Conservation (phyloP, 2,797 vertebrate genomes). For the Pogonophryne albipinna region DNA sequence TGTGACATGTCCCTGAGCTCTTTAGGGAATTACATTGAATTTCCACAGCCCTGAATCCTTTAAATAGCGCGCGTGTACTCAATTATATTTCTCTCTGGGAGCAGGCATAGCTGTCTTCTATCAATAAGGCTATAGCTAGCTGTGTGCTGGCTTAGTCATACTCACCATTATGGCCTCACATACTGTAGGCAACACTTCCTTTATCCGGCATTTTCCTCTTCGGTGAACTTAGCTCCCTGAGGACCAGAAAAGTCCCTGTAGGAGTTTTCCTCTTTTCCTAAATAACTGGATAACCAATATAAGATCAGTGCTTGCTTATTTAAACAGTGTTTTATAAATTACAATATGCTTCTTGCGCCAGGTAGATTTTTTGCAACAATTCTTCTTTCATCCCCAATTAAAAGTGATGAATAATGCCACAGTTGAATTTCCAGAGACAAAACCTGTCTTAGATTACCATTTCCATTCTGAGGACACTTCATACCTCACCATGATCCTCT, state of each 20-base stretch:
- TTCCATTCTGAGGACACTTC: slow-evolving; percentile 67
- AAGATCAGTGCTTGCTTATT: slow-evolving; percentile 35
- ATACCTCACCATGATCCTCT: slow-evolving; percentile 65
- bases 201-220: slow-evolving; percentile 57
- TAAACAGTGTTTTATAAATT: slow-evolving; percentile 8
- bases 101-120: slow-evolving; percentile 52
- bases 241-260: slow-evolving; percentile 48
- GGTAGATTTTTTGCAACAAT: slow-evolving; percentile 32
- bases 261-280: slow-evolving; percentile 41
- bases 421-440: slow-evolving; percentile 57
- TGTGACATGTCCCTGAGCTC: slow-evolving; percentile 70
- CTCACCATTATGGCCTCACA: slow-evolving; percentile 51
- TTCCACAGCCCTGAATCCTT: slow-evolving; percentile 70
- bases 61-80: slow-evolving; percentile 72
- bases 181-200: slow-evolving; percentile 50
- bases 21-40: slow-evolving; percentile 70
- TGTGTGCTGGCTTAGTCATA: slow-evolving; percentile 45
- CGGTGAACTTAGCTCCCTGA: slow-evolving; percentile 47
- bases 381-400: slow-evolving; percentile 52
- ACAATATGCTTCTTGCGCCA: neutral
- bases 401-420: slow-evolving; percentile 51
- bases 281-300: slow-evolving; percentile 48
- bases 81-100: slow-evolving; percentile 66
- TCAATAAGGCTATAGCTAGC: slow-evolving; percentile 43
- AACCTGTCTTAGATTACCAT: slow-evolving; percentile 56